phyloP scores from a whole-genome alignment of 2,113 vertebrate genomes.

The Forbesichthys papilliferus region DNA sequence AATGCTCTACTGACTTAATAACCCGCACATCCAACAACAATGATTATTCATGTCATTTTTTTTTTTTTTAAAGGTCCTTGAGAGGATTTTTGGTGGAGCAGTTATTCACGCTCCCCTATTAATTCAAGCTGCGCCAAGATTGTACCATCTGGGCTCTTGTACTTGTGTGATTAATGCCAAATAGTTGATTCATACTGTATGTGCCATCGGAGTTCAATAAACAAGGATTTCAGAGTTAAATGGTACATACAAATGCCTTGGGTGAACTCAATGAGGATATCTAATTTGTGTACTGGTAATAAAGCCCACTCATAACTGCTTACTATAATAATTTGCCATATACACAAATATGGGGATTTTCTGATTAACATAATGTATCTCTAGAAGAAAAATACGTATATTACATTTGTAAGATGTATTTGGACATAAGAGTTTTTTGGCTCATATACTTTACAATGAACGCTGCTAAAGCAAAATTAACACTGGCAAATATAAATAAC shows the following conservation, averaged over 20 bases:
- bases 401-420: conserved; percentile 81
- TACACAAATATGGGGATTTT: conserved; percentile 94
- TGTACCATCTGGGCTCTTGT: conserved; percentile 99
- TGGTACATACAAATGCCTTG: conserved; percentile 97
- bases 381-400: conserved; percentile 86
- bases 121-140: conserved; percentile 99
- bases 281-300: conserved; percentile 97
- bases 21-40: conserved; percentile 89
- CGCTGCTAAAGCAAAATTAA: conserved; percentile 61
- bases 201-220: conserved; percentile 97
- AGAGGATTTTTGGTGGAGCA: conserved; percentile 93
- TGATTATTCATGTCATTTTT: conserved; percentile 93
- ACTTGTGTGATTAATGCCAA: conserved; percentile 95
- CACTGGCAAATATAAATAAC: conserved; percentile 52
- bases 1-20: conserved; percentile 68
- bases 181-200: conserved; percentile 90
- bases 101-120: conserved; percentile 95
- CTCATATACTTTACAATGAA: conserved; percentile 58
- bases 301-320: conserved; percentile 94
- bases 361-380: conserved; percentile 95
- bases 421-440: conserved; percentile 70
- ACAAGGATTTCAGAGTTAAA: conserved; percentile 97
- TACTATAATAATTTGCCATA: conserved; percentile 87
- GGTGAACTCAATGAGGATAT: conserved; percentile 94
- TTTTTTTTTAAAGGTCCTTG: conserved; percentile 97